Evolutionary conservation across 2,797 vertebrate genomes (phyloP).

Genomic region (Chelmon rostratus): DNA sequence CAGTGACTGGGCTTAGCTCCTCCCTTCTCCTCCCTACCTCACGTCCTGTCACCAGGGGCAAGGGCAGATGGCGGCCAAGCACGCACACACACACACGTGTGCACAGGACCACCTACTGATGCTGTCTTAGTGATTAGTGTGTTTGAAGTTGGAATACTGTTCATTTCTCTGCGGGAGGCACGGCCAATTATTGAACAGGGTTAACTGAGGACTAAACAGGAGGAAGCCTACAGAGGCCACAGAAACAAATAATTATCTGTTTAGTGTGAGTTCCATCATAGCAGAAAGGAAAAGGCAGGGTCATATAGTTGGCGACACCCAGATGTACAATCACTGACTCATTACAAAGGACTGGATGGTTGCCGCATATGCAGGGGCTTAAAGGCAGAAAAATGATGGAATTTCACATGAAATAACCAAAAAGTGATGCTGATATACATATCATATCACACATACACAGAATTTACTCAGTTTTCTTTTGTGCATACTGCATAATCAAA

Average conservation of each 20-base stretch:
- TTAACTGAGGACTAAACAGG: constrained; percentile 56
- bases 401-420: neutral
- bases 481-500: neutral
- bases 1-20: constrained; percentile 57
- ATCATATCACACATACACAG: neutral
- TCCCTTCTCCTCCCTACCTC: constrained; percentile 53
- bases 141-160: constrained; percentile 63
- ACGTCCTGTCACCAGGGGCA: constrained; percentile 69
- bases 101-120: constrained; percentile 50
- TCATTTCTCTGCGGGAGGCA: constrained; percentile 50
- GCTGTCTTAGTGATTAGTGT: constrained; percentile 55
- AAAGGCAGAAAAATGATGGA: constrained; percentile 6
- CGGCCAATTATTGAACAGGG: constrained; percentile 50
- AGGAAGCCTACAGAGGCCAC: constrained; percentile 39
- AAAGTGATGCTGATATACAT: neutral
- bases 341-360: constrained; percentile 4
- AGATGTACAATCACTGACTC: constrained; percentile 17
- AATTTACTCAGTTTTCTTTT: neutral
- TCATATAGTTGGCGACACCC: neutral
- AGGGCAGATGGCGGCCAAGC: constrained; percentile 63
- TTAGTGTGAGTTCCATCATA: constrained; percentile 2
- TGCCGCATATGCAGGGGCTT: neutral
- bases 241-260: constrained; percentile 40
- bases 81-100: constrained; percentile 15
- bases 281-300: constrained; percentile 11